phyloP scores from a whole-genome alignment of 2,888 invertebrate species.

The Cacoxenus indagator region DNA sequence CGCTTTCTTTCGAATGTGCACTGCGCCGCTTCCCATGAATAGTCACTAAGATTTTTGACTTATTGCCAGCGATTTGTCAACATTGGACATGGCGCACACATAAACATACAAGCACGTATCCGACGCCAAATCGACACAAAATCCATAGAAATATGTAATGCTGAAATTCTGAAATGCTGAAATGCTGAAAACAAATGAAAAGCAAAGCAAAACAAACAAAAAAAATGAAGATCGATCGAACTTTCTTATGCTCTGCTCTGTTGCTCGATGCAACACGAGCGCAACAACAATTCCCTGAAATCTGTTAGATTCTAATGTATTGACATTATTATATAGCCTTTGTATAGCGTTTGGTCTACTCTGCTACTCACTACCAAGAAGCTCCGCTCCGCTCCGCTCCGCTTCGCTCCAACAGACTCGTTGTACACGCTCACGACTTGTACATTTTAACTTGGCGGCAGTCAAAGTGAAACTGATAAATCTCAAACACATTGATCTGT shows the following conservation, averaged over 20 bases:
- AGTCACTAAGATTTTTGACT: conserved; percentile 55
- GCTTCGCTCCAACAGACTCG: too few relatives aligned
- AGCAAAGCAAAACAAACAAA: conserved; percentile 16
- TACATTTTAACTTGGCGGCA: neutral
- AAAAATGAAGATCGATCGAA: too few relatives aligned
- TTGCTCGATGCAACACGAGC: too few relatives aligned
- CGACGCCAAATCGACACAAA: conserved; percentile 13
- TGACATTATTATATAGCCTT: too few relatives aligned
- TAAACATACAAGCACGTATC: neutral
- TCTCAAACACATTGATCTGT: conserved; percentile 12
- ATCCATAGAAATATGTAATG: conserved; percentile 25
- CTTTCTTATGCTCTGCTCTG: too few relatives aligned
- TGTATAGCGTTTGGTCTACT: too few relatives aligned
- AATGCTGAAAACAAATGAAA: too few relatives aligned
- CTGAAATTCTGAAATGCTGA: neutral
- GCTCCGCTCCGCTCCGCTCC: too few relatives aligned
- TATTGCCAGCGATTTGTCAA: conserved; percentile 69
- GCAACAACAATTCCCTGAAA: too few relatives aligned
- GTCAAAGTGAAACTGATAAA: conserved; percentile 12
- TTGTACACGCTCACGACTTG: too few relatives aligned
- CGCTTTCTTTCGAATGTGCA: neutral
- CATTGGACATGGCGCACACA: conserved; percentile 65
- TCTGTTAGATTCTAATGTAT: too few relatives aligned
- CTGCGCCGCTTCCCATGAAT: conserved; percentile 21
- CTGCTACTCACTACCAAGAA: too few relatives aligned